Evolutionary conservation across 2,113 vertebrate species (phyloP), one percentile per base, ranked within the genome.

Genomic region (Mus pahari): DNA sequence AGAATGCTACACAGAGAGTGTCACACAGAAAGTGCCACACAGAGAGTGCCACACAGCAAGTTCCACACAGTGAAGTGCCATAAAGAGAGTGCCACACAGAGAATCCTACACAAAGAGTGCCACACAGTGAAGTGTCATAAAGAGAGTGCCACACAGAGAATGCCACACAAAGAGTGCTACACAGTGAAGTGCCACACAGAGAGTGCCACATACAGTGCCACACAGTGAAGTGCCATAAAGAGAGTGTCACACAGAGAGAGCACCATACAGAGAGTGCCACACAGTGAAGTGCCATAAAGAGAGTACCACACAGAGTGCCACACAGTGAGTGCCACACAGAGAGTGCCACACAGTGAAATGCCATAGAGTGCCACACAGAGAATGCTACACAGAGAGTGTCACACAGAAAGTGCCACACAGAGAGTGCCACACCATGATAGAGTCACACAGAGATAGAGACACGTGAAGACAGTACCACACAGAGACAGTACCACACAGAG

Each of bases 161-260:
- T 53, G 1, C 50, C 50, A 11, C 11, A 53, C 1, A 62, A 22
- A 62, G 4, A 24, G 60, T 62, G 17, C 16, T 36, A 71, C 68
- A 53, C 19, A 26, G 39, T 13, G 73, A 50, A 53, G 50, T 53
- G 1, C 50, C 50, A 11, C 11, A 53, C 1, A 62, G 60, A 62
- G 4, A 24, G 60, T 62, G 17, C 16, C 70, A 71, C 68, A n/a
- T 14, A 58, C 2, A 58, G 55, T 58, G 55, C 60, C 60, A 62
- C 60, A 62, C 14, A 58, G 58, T 5, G 22, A 10, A 58, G 55
- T 58, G 55, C 20, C 60, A 62, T 20, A 62, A 1, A n/a, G 36
- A 0, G 13, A 71, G 68, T 1, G 17, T 7, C 70, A 71, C 7
- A 6, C 0, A 2, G 19, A 9, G 19, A 9, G n/a, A 73, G 9